Percentiles rank a stretch among this genome's conserved stretches.
These are phyloP conservation scores for Scaptomyza pallida DNA, from an alignment of 1,140 invertebrate species.

Conservation along the genomic window DNA sequence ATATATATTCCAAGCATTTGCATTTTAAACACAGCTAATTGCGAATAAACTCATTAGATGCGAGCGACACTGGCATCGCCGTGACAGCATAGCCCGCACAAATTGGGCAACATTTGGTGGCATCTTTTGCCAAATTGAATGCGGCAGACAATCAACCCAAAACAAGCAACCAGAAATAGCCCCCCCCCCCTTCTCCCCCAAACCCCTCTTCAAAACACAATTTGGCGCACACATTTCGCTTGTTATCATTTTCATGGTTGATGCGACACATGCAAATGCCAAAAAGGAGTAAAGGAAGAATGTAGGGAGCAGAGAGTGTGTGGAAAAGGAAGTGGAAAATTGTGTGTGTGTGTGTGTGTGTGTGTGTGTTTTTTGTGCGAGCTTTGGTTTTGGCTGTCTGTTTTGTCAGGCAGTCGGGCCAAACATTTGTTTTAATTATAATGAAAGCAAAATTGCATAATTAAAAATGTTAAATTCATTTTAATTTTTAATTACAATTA, in stretches of 20 bases:
- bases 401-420: constrained; percentile 38
- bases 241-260: constrained; percentile 66
- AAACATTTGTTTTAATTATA: constrained; percentile 80
- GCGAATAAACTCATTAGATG: constrained; percentile 72
- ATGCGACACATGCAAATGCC: constrained; percentile 44
- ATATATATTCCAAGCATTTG: constrained; percentile 37
- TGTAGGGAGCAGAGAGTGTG: not conserved
- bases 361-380: constrained; percentile 37
- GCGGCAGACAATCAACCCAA: constrained; percentile 31
- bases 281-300: not conserved
- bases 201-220: constrained; percentile 16
- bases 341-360: constrained; percentile 25
- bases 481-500: constrained; percentile 80
- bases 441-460: constrained; percentile 75
- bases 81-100: constrained; percentile 29
- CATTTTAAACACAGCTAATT: constrained; percentile 69
- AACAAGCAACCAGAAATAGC: not conserved
- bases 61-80: constrained; percentile 27
- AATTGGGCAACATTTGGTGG: constrained; percentile 52
- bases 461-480: constrained; percentile 78
- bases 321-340: too few species aligned
- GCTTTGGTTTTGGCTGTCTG: constrained; percentile 7
- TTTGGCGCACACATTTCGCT: constrained; percentile 54
- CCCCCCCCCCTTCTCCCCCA: not conserved
- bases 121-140: constrained; percentile 58